Conservation (phyloP, 1,140 invertebrate species). For the Saccostrea cuccullata region DNA sequence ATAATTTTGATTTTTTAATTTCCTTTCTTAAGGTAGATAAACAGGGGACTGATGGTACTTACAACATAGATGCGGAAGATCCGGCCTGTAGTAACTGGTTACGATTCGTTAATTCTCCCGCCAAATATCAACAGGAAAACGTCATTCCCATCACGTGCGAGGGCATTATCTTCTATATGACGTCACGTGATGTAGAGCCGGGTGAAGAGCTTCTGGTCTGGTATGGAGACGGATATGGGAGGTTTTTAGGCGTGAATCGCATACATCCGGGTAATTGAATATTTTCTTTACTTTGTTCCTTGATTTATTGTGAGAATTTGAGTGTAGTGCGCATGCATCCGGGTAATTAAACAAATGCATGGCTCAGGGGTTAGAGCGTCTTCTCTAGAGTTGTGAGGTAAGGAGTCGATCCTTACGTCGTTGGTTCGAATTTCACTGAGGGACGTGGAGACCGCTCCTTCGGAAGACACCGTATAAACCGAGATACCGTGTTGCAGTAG, state of each 20-base stretch:
- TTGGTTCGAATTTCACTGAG: no score
- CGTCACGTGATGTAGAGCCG: conserved; percentile 32
- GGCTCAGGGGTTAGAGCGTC: no score
- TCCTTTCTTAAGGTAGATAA: conserved; percentile 4
- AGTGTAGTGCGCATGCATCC: no score
- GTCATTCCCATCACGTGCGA: conserved; percentile 81
- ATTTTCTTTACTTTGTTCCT: no score
- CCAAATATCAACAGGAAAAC: conserved; percentile 79
- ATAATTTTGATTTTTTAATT: no score
- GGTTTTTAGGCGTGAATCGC: conserved; percentile 66
- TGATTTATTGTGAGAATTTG: no score
- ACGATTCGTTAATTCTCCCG: conserved; percentile 81
- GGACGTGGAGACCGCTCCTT: no score
- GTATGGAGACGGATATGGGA: conserved; percentile 80
- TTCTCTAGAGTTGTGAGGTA: no score
- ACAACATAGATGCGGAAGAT: conserved; percentile 78
- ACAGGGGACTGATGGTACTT: conserved; percentile 13
- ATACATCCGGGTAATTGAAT: background rate
- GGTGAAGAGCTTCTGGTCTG: conserved; percentile 80
- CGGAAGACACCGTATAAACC: no score
- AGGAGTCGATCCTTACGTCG: no score
- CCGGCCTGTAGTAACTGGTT: conserved; percentile 80
- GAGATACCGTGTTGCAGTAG: no score
- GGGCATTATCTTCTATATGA: conserved; percentile 80
- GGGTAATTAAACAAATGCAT: no score